Percentiles rank a stretch among this genome's conserved stretches.
Evolutionary conservation across 2,113 vertebrate species (phyloP).

Genomic region (Caretta caretta): DNA sequence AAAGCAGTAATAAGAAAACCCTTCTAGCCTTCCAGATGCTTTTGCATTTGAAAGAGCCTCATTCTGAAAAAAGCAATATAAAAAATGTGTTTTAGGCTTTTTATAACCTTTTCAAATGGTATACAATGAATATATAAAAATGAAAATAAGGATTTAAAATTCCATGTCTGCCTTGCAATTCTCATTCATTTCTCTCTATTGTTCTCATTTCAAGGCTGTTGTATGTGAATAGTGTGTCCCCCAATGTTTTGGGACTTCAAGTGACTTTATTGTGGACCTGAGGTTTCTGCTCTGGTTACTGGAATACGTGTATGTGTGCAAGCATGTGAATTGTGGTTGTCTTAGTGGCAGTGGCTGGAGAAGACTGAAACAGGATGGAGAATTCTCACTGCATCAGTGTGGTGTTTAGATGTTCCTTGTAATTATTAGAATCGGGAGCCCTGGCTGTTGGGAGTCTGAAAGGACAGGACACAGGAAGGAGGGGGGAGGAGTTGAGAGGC

Average conservation of each 20-base stretch:
- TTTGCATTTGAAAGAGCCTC: constrained; percentile 13
- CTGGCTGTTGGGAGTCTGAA: too few species aligned
- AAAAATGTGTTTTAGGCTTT: not conserved
- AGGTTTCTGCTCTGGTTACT: constrained; percentile 11
- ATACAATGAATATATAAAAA: not conserved
- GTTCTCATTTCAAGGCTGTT: not conserved
- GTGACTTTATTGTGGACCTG: constrained; percentile 15
- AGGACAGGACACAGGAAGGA: too few species aligned
- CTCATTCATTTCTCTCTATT: not conserved
- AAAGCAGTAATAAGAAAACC: constrained; percentile 30
- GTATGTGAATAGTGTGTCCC: not conserved
- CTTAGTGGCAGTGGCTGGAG: constrained; percentile 14
- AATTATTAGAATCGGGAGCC: too few species aligned
- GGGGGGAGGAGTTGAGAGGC: too few species aligned
- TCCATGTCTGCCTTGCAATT: not conserved
- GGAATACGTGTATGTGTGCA: not conserved
- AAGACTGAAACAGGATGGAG: not conserved
- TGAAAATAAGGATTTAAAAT: rapidly evolving
- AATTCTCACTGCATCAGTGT: too few species aligned
- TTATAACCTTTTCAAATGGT: constrained; percentile 1
- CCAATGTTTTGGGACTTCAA: constrained; percentile 22
- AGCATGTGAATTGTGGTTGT: not conserved
- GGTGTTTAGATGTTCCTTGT: too few species aligned
- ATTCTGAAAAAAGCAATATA: not conserved
- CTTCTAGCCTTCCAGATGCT: constrained; percentile 5